Percentiles rank a stretch among this genome's conserved stretches.
phyloP scores from a whole-genome alignment of 2,888 invertebrate genomes.

The Drosophila nigricruria region DNA sequence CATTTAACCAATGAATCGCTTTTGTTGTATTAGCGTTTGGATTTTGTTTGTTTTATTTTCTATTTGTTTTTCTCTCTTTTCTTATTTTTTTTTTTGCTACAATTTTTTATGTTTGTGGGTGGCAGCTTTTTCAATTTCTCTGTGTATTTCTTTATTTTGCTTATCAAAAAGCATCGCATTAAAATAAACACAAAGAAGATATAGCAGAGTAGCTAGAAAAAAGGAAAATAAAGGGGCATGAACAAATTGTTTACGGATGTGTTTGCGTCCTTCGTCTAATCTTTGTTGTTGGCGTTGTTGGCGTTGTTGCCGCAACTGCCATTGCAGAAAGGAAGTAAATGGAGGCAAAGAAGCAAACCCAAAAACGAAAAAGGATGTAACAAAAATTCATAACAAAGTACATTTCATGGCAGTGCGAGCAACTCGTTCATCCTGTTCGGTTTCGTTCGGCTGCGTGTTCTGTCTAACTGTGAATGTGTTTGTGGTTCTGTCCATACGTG shows the following conservation, averaged over 20 bases:
- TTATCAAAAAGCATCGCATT: slow-evolving; percentile 66
- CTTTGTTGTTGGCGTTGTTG: slow-evolving; percentile 32
- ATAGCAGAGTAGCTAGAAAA: slow-evolving; percentile 33
- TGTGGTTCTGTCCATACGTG: slow-evolving; percentile 11
- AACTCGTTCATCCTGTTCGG: slow-evolving; percentile 62
- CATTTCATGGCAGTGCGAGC: slow-evolving; percentile 72
- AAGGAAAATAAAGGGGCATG: slow-evolving; percentile 60
- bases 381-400: slow-evolving; percentile 78
- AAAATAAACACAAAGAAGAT: slow-evolving; percentile 62
- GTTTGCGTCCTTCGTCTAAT: slow-evolving; percentile 74
- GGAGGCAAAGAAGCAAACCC: slow-evolving; percentile 33
- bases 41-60: slow-evolving; percentile 19
- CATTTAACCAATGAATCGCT: slow-evolving; percentile 34
- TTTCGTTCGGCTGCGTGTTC: slow-evolving; percentile 23
- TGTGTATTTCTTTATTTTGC: slow-evolving; percentile 74
- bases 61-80: slow-evolving; percentile 15
- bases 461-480: slow-evolving; percentile 14
- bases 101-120: slow-evolving; percentile 29
- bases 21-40: slow-evolving; percentile 37
- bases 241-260: slow-evolving; percentile 79
- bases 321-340: slow-evolving; percentile 46
- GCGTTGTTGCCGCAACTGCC: slow-evolving; percentile 37
- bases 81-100: slow-evolving; percentile 24
- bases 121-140: slow-evolving; percentile 66
- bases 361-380: slow-evolving; percentile 69